These are phyloP conservation scores for Spilosoma lubricipeda DNA, from an alignment of 2,888 invertebrate genomes.

Conservation along the genomic window DNA sequence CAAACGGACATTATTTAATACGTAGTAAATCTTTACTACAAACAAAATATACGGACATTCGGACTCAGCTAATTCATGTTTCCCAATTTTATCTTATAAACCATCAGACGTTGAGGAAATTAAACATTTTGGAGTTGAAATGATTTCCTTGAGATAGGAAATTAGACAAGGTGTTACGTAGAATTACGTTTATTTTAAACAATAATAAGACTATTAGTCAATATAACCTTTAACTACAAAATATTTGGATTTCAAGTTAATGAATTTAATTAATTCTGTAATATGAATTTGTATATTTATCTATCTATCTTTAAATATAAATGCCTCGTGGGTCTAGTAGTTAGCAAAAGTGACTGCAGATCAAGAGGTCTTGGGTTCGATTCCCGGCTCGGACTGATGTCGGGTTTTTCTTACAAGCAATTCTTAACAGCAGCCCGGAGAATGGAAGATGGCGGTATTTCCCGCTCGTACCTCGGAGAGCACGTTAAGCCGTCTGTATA, in stretches of 20 bases:
- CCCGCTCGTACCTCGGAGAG: no score
- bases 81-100: slow-evolving; percentile 13
- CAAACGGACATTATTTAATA: neutral
- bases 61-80: slow-evolving; percentile 16
- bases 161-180: neutral
- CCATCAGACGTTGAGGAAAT: slow-evolving; percentile 11
- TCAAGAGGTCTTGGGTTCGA: no score
- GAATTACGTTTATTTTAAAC: neutral
- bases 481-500: no score
- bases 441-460: no score
- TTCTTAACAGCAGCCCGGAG: no score
- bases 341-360: no score
- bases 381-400: no score
- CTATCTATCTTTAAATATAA: no score
- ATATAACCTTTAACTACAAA: neutral
- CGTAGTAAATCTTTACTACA: slow-evolving; percentile 3
- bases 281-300: no score
- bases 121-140: slow-evolving; percentile 6
- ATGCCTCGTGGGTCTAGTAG: no score
- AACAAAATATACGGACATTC: slow-evolving; percentile 1
- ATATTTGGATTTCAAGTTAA: neutral
- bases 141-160: slow-evolving; percentile 6
- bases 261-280: neutral
- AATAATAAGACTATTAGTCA: neutral
- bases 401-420: no score